Evolutionary conservation across 2,888 invertebrate species (phyloP).

Genomic region (Lithophane ornitopus): DNA sequence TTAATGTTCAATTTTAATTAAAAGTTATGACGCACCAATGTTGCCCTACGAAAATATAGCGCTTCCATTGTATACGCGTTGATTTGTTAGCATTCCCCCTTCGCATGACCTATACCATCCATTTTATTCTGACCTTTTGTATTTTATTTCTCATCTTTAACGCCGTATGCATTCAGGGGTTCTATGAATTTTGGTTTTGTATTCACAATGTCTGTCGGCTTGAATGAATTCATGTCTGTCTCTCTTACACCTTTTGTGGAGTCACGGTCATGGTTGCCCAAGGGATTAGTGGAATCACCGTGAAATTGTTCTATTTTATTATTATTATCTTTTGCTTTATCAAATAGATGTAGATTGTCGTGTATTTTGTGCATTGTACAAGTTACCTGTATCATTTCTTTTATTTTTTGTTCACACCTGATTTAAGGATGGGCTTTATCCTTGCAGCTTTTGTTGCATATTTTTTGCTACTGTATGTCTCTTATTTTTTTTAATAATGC

Average conservation of each 20-base stretch:
- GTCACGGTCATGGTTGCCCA: slow-evolving; percentile 78
- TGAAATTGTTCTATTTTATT: slow-evolving; percentile 76
- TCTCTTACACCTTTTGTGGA: slow-evolving; percentile 80
- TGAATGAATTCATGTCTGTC: slow-evolving; percentile 82
- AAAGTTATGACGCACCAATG: slow-evolving; percentile 87
- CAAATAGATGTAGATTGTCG: slow-evolving; percentile 71
- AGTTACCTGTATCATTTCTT: slow-evolving; percentile 71
- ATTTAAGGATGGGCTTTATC: slow-evolving; percentile 40
- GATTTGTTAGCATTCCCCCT: slow-evolving; percentile 85
- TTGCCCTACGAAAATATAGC: slow-evolving; percentile 79
- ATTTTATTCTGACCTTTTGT: slow-evolving; percentile 73
- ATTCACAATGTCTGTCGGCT: slow-evolving; percentile 81
- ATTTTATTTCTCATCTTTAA: slow-evolving; percentile 55
- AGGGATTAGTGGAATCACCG: slow-evolving; percentile 83
- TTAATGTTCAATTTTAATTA: slow-evolving; percentile 88
- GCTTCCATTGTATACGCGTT: slow-evolving; percentile 77
- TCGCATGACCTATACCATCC: slow-evolving; percentile 78
- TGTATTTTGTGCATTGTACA: slow-evolving; percentile 70
- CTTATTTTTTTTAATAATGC: not conserved
- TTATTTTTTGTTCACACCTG: slow-evolving; percentile 62
- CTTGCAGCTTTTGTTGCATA: slow-evolving; percentile 34
- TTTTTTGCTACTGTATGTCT: slow-evolving; percentile 48
- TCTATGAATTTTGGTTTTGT: slow-evolving; percentile 66
- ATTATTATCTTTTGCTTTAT: slow-evolving; percentile 66
- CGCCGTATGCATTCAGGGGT: slow-evolving; percentile 55